phyloP scores from a whole-genome alignment of 2,888 invertebrate genomes.

The Seira musarum region DNA sequence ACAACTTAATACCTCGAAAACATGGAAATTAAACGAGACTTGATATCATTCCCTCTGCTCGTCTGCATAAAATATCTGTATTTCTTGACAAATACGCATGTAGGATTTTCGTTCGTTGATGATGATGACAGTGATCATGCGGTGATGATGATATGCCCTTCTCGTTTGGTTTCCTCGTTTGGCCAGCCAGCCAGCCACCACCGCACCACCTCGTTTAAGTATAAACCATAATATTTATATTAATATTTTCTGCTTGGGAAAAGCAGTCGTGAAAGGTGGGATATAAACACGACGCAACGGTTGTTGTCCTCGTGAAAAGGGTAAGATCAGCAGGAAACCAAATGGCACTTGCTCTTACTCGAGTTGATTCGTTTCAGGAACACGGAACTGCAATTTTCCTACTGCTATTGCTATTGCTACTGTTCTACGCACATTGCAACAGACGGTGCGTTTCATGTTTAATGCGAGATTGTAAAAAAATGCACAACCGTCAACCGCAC shows the following conservation, averaged over 20 bases:
- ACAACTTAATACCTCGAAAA: background rate
- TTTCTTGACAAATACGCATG: background rate
- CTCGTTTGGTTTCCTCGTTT: background rate
- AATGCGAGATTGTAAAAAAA: background rate
- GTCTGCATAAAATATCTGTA: too few species aligned
- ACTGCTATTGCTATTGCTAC: background rate
- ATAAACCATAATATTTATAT: constrained; percentile 19
- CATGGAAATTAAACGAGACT: background rate
- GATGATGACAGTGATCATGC: constrained; percentile 55
- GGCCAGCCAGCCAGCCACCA: background rate
- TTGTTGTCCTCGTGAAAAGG: constrained; percentile 20
- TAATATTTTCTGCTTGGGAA: background rate
- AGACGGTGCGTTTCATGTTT: too few species aligned
- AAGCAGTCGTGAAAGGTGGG: background rate
- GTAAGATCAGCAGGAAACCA: constrained; percentile 47
- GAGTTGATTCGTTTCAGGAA: too few species aligned
- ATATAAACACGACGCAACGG: background rate
- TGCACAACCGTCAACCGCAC: too few species aligned
- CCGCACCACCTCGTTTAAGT: background rate
- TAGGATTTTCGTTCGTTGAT: background rate
- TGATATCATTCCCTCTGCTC: too few species aligned
- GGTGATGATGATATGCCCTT: constrained; percentile 28
- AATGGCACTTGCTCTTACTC: background rate
- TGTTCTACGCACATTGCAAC: background rate
- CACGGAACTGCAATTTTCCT: constrained; percentile 38